Evolutionary conservation across 2,797 vertebrate species (phyloP), one percentile per base, ranked within the genome.

Genomic region (Threskiornis aethiopicus): DNA sequence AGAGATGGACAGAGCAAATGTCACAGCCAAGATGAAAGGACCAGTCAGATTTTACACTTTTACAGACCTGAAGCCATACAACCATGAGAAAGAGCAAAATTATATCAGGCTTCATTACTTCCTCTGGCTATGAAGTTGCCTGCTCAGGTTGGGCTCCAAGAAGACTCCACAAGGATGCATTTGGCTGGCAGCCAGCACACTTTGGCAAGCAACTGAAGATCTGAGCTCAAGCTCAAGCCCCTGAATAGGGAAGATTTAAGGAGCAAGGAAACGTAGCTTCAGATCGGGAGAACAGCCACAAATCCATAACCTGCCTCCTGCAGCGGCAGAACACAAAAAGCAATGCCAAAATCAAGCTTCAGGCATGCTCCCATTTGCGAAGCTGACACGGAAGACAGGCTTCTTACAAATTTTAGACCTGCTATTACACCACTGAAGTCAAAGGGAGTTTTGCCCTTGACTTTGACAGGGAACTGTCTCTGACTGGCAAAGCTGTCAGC

Each of bases 321-420:
- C 5, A 13, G 46, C 0, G 2, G 75, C 24, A 83, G 66, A 89
- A 82, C 21, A 65, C 70, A 76, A 69, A 92, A 72, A 90, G 15
- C 67, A 87, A 47, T 14, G 42, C 19, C 18, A 61, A 79, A 93
- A 76, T 62, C 46, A 62, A 92, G 24, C 35, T n/a, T 62, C 22
- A 10, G 17, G 25, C 31, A 25, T 0, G 0, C 29, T 89, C 26
- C 66, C 4, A 1, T 55, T 51, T 0, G 0, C 51, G 44, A 47
- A 58, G 6, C 3, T 61, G 29, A 54, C 39, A n/a, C 0, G 2
- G 41, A 65, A 80, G 21, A 77, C 26, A 65, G n/a, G 42, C 3
- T 51, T 44, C 52, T 37, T 64, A 69, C 26, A 80, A 37, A 77
- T 46, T 67, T 77, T 61, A 83, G 29, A 76, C 51, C 16, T 84